Conservation (phyloP, 2,888 invertebrate species). For the Neoaliturus tenellus region DNA sequence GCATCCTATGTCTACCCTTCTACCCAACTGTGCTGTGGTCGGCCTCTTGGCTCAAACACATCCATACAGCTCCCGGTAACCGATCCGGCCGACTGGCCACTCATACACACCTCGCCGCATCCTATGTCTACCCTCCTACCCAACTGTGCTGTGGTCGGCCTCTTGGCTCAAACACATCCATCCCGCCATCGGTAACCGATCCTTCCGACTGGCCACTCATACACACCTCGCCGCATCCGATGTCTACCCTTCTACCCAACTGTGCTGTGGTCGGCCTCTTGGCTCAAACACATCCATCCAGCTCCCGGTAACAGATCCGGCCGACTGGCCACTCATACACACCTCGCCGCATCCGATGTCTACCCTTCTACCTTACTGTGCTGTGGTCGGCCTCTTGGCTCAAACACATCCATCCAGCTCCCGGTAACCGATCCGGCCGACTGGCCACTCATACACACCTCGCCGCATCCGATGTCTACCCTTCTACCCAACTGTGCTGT, state of each 20-base stretch:
- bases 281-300: slow-evolving; percentile 10
- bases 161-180: neutral
- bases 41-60: neutral
- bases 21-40: neutral
- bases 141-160: neutral
- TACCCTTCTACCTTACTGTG: too few relatives aligned
- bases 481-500: too few relatives aligned
- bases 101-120: neutral
- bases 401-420: slow-evolving; percentile 3
- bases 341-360: too few relatives aligned
- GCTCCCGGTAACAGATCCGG: slow-evolving; percentile 12
- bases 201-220: neutral
- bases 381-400: too few relatives aligned
- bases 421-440: neutral
- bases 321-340: neutral
- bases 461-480: too few relatives aligned
- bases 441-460: too few relatives aligned
- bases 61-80: slow-evolving; percentile 5
- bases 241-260: neutral
- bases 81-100: neutral
- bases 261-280: slow-evolving; percentile 1
- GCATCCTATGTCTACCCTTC: neutral
- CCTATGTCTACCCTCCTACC: neutral
- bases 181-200: slow-evolving; percentile 5
- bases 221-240: neutral